phyloP scores from a whole-genome alignment of 2,113 vertebrate species.

The Gasterosteus nipponicus region DNA sequence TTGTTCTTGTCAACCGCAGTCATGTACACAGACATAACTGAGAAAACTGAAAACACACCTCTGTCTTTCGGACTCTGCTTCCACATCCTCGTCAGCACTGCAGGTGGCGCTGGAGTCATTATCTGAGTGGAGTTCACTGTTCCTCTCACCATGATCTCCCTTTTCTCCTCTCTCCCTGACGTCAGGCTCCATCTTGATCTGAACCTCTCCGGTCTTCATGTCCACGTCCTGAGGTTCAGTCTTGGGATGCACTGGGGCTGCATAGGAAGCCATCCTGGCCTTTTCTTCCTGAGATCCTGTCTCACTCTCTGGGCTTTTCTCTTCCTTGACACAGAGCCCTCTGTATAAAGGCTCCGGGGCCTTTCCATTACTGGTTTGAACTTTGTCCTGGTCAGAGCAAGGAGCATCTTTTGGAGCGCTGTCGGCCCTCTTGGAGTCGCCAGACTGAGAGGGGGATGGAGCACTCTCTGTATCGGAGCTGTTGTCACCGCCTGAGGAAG shows the following conservation, averaged over 20 bases:
- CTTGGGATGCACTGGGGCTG: constrained; percentile 84
- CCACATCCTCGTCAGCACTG: constrained; percentile 97
- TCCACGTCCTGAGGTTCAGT: constrained; percentile 88
- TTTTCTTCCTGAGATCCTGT: constrained; percentile 82
- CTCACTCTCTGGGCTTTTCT: constrained; percentile 83
- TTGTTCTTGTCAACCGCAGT: background rate
- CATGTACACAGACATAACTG: background rate
- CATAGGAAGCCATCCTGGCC: constrained; percentile 68
- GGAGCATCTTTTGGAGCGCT: constrained; percentile 75
- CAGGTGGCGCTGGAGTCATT: constrained; percentile 98
- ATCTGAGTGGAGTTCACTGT: constrained; percentile 86
- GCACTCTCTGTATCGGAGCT: constrained; percentile 99
- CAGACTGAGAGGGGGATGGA: constrained; percentile 91
- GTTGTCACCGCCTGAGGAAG: constrained; percentile 89
- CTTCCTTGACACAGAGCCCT: constrained; percentile 85
- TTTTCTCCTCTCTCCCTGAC: constrained; percentile 90
- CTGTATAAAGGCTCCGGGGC: constrained; percentile 80
- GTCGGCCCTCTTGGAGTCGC: constrained; percentile 81
- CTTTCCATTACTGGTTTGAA: constrained; percentile 71
- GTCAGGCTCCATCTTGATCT: constrained; percentile 90
- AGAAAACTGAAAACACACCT: constrained; percentile 72
- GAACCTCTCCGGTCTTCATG: constrained; percentile 83
- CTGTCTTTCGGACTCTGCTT: constrained; percentile 91
- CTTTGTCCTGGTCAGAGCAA: constrained; percentile 74
- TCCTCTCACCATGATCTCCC: constrained; percentile 71